Base-by-base conservation (phyloP, 2,888 invertebrate genomes). In the Trypoxylon attenuatum region DNA sequence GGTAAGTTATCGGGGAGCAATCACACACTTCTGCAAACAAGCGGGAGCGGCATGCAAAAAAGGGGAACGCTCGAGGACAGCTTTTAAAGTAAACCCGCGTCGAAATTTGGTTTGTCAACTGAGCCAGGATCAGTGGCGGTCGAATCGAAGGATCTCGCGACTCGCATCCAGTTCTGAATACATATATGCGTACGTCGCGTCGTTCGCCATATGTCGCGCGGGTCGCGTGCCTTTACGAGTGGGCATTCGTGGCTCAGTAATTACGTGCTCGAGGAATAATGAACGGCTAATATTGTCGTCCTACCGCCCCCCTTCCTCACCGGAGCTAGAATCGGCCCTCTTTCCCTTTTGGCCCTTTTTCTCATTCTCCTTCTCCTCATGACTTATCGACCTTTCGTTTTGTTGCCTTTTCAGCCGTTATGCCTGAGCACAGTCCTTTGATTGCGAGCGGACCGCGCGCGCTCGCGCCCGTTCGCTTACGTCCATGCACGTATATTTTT, bases 211-310 rank as follows among this genome's bases (percentile, higher is more conserved):
- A 81, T 84, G 82, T 78, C 71, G 78, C 69, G 53, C 47, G 61
- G 82, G 85, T 84, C 85, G 85, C 85, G 86, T 86, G 86, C 81
- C 84, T 81, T 70, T 72, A 84, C 81, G 79, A 83, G 80, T 82
- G 84, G 72, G 78, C 78, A 78, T 79, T 82, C 76, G 73, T 78
- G 69, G 76, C 61, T 64, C 51, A 43, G 77, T 80, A 82, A 83
- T 83, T 82, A 83, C 79, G 77, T 79, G 55, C 84, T 84, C 76
- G 76, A 81, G 73, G 69, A 75, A 81, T 84, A 86, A 85, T 86
- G 78, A 83, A 84, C 81, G 81, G 73, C 83, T 84, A 85, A 86
- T 85, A 81, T 82, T 82, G 84, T 84, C 84, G 79, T 76, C 79
- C 63, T 69, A 45, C 47, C 62, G 60, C 38, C 42, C 16, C 41